Evolutionary conservation across 2,113 vertebrate genomes (phyloP), one percentile per base, ranked within the genome.

Genomic region (Cromileptes altivelis): DNA sequence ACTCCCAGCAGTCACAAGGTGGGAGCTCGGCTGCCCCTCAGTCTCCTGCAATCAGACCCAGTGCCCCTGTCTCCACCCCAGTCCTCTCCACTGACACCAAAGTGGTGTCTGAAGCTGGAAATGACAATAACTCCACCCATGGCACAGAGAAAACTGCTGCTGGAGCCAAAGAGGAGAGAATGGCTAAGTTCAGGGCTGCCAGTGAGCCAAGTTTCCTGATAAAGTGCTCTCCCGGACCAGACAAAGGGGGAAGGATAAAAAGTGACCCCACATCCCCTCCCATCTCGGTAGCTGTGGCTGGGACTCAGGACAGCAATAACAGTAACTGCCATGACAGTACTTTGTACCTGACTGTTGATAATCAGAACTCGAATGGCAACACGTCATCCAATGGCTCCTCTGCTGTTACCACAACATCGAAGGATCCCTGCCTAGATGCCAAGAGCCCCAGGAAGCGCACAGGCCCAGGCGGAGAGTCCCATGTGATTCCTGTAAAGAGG

Each of bases 401-500:
- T 19, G 92, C 94, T 91, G 58, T 90, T 65, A 90, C 84, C 89
- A 82, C 85, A 42, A 87, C 82, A 52, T 87, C 80, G 4, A 98
- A 96, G 94, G 97, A 99, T 87, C 85, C 91, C 88, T 96, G 95
- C 89, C 49, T 87, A 14, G 96, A 96, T 81, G 91, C 92, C 87
- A 98, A 96, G 93, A 98, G 97, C 93, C 97, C 97, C 68, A 95
- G 98, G 88, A 99, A 98, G 92, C 92, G 93, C 73, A 80, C 91
- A 69, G 92, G 87, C 73, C 81, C 92, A 68, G 91, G 93, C n/a
- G 85, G 93, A 33, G 98, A 99, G 75, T 94, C 97, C 47, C 97
- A 98, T 87, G 94, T 96, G 68, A 97, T 97, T 85, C 98, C 98
- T 70, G 91, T 98, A 71, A 99, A 99, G 95, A 98, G 98, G 84